phyloP scores from a whole-genome alignment of 2,888 invertebrate species.

The Dryadula phaetusa region DNA sequence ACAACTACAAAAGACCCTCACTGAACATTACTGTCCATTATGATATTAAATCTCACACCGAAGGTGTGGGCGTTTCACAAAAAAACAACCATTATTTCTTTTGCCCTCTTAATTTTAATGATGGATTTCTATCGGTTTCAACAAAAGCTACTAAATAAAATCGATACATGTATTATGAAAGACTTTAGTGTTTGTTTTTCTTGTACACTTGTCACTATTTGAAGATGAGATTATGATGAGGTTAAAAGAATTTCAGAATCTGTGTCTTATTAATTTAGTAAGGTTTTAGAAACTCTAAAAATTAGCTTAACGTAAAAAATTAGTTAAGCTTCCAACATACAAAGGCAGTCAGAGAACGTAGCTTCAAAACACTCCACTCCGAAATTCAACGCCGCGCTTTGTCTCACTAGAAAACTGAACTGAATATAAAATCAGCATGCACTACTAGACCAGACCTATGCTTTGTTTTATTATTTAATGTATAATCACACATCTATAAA shows the following conservation, averaged over 20 bases:
- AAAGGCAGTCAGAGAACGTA: too few species aligned
- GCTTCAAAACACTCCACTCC: too few species aligned
- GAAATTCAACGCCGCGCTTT: too few species aligned
- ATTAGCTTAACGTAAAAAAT: too few species aligned
- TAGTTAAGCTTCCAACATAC: too few species aligned
- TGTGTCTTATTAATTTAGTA: too few species aligned
- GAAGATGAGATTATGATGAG: too few species aligned
- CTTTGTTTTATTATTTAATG: not conserved
- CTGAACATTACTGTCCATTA: slow-evolving; percentile 53
- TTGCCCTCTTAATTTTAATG: slow-evolving; percentile 44
- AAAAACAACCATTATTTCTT: slow-evolving; percentile 42
- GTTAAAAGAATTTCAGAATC: too few species aligned
- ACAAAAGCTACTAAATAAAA: slow-evolving; percentile 25
- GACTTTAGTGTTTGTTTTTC: not conserved
- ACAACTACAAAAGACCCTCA: slow-evolving; percentile 48
- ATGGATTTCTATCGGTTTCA: slow-evolving; percentile 45
- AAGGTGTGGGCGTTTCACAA: slow-evolving; percentile 47
- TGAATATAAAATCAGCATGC: too few species aligned
- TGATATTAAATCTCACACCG: slow-evolving; percentile 54
- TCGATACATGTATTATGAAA: not conserved
- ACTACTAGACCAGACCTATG: too few species aligned
- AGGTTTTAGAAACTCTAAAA: too few species aligned
- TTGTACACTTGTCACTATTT: not conserved
- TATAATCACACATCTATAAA: not conserved
- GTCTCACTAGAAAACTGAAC: too few species aligned